Evolutionary conservation across 1,140 invertebrate species (phyloP), one percentile per base, ranked within the genome.

Genomic region (Bombus superbus): DNA sequence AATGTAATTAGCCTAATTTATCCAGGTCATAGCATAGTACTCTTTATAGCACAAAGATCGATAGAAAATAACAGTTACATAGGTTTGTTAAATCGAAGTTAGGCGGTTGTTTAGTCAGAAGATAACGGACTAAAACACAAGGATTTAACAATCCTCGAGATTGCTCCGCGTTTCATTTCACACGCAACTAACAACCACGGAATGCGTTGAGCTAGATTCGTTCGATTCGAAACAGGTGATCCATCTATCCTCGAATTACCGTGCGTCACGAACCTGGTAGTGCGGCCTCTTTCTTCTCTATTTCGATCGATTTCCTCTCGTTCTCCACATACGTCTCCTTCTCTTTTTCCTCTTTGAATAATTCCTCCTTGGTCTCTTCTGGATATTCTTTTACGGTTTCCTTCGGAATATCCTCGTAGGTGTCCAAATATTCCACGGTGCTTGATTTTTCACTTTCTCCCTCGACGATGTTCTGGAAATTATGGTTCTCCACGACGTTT

Each of bases 201-300:
- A 78, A 78, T 35, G 75, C 28, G 28, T 42, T 32, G 38, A 42
- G 59, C 75, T 42, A 73, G n/a, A 73, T 75, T 25, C 22, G 44
- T 53, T 75, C 73, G 38, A 38, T 9, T 28, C 38, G 35, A 32
- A 25, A n/a, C 35, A 47, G 81, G 73, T 47, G 83, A 64, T 85
- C 77, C 83, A 80, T 85, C 76, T 79, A 80, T 64, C 83, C 72
- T 62, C 40, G 73, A 83, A 76, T 83, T 86, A 86, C 47, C 59
- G n/a, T 80, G 42, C 69, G 15, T 90, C 88, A 84, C 89, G 66
- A 75, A 93, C 93, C 93, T 93, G 89, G 86, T 87, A 91, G 88
- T 40, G 82, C 72, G 87, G 75, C 87, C 85, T 92, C 88, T 68
- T 84, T 78, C 35, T 80, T 92, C 90, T 86, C 90, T 71, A 66